A percentile compares a stretch with the other conserved stretches of the same genome.
These are phyloP conservation scores for Rapana venosa DNA, from an alignment of 2,888 invertebrate species.

Conservation along the genomic window DNA sequence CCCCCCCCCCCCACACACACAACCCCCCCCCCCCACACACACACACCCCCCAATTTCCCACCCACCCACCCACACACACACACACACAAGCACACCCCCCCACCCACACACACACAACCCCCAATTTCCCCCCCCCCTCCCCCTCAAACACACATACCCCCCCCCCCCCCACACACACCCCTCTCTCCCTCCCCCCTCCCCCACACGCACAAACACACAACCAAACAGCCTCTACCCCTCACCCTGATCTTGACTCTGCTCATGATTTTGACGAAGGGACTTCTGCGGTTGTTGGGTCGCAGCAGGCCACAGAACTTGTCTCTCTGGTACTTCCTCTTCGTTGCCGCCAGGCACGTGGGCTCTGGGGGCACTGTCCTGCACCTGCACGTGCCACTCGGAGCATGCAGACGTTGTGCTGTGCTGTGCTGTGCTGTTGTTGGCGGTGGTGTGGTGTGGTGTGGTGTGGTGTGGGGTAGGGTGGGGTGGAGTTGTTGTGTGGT, in stretches of 20 bases:
- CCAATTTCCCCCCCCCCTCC: background rate
- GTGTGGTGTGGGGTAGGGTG: too few species aligned
- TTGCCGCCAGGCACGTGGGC: background rate
- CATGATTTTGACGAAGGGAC: background rate
- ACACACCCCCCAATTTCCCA: background rate
- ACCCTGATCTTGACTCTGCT: background rate
- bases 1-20: background rate
- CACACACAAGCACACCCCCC: background rate
- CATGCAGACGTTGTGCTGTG: too few species aligned
- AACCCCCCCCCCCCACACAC: background rate
- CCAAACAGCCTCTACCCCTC: background rate
- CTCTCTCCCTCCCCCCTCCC: too few species aligned
- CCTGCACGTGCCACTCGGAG: background rate
- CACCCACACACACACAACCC: background rate
- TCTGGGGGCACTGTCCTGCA: background rate
- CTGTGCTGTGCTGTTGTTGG: too few species aligned
- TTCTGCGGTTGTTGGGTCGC: background rate
- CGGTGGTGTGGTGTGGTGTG: too few species aligned
- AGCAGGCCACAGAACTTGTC: slow-evolving; percentile 31
- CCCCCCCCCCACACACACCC: background rate
- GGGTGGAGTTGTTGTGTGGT: too few species aligned
- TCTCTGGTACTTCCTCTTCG: background rate
- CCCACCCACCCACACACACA: too few species aligned
- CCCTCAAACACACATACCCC: background rate
- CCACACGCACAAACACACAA: background rate